These are phyloP conservation scores for Zaprionus africanus DNA, from an alignment of 1,140 invertebrate genomes.

Conservation along the genomic window DNA sequence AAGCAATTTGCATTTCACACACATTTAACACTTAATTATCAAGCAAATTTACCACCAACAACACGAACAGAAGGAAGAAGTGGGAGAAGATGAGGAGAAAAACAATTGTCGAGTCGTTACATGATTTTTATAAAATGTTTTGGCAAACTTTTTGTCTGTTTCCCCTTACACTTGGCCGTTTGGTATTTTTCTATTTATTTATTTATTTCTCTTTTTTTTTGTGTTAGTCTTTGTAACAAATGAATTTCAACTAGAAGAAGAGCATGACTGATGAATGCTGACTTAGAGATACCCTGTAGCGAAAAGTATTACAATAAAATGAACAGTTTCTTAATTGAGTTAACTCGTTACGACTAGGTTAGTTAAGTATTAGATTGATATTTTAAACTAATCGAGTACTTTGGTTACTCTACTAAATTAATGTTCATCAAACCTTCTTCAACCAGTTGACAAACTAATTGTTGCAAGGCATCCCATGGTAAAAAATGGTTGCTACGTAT, in stretches of 20 bases:
- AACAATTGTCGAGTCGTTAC: slow-evolving; percentile 51
- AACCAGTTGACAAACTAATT: background rate
- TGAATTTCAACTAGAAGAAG: slow-evolving; percentile 26
- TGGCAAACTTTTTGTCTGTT: slow-evolving; percentile 41
- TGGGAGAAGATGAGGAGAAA: slow-evolving; percentile 3
- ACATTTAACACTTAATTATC: slow-evolving; percentile 36
- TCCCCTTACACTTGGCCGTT: slow-evolving; percentile 26
- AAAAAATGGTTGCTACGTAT: slow-evolving; percentile 35
- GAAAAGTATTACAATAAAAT: background rate
- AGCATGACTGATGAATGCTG: background rate
- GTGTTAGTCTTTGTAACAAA: slow-evolving; percentile 18
- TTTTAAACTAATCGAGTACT: background rate
- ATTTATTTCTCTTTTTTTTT: slow-evolving; percentile 20
- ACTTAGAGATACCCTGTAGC: background rate
- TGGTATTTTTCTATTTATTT: background rate
- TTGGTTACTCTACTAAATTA: too few relatives aligned
- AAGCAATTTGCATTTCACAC: slow-evolving; percentile 25
- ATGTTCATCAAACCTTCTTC: background rate
- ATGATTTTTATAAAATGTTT: slow-evolving; percentile 61
- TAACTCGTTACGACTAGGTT: background rate
- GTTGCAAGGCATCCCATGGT: background rate
- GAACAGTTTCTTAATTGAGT: background rate
- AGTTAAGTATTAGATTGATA: background rate
- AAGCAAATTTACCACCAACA: slow-evolving; percentile 45
- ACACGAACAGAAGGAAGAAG: background rate